Evolutionary conservation across 2,888 invertebrate genomes (phyloP), one percentile per base, ranked within the genome.

Genomic region (Gnatocerus cornutus): DNA sequence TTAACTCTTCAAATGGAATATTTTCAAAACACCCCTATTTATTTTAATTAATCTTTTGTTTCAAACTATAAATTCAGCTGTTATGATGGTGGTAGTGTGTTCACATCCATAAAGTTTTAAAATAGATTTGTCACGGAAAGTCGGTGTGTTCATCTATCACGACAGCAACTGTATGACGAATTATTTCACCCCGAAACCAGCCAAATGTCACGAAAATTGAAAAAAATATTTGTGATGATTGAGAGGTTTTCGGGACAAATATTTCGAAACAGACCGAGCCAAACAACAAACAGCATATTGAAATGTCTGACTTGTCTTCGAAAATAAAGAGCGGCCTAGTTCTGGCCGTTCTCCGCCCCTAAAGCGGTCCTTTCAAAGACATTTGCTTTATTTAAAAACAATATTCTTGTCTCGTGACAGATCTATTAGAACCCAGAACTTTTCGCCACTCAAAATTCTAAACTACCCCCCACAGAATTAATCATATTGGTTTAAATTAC

Each of bases 1-100:
- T 71, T 66, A 71, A 59, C 55, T 66, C 46, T 68, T 67, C 61
- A 73, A 75, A 68, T 66, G 68, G 50, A 73, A 59, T 71, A 74
- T 74, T 75, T 74, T 56, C 69, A 72, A 68, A 76, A 74, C 76
- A 76, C 77, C 77, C 77, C 72, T 74, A 77, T 76, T 74, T 77
- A 74, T 71, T 73, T 66, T 65, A 73, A 73, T 76, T 74, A 76
- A 71, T 39, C 27, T 56, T 56, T 65, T 62, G 68, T 68, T 68
- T 68, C 59, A 59, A 30, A 55, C 41, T 39, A 43, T 39, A 30
- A 53, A 50, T 52, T 14, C 52, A 52, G 50, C 30, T 65, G 65
- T 37, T 39, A 21, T 55, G 53, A 55, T 56, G 65, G 39, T 56
- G 39, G 65, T 13, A n/a, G 50, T 33, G 27, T 48, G 37, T 9